phyloP scores from a whole-genome alignment of 2,113 vertebrate genomes.

The Xenopus laevis region DNA sequence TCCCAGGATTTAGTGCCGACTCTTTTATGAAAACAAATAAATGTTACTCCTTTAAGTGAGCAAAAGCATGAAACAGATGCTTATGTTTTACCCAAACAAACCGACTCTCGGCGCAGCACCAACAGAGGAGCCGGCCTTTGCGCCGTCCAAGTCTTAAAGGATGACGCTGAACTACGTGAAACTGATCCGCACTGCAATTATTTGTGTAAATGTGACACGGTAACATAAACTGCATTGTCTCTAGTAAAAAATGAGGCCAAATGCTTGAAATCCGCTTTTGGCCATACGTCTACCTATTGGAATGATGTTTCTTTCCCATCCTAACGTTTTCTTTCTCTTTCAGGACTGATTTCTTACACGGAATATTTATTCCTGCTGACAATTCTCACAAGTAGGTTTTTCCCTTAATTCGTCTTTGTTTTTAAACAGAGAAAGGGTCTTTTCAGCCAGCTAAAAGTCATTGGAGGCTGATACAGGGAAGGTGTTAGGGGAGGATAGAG shows the following conservation, averaged over 20 bases:
- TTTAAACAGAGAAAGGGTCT: too few relatives aligned
- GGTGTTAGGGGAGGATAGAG: too few relatives aligned
- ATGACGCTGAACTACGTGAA: conserved; percentile 32
- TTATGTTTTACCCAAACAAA: conserved; percentile 37
- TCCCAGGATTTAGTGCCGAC: conserved; percentile 48
- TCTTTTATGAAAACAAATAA: conserved; percentile 55
- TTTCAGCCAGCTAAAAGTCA: too few relatives aligned
- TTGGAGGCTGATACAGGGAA: too few relatives aligned
- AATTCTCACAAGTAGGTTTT: conserved; percentile 91
- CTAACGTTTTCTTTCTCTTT: conserved; percentile 45
- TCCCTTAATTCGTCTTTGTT: background rate
- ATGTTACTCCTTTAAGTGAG: conserved; percentile 52
- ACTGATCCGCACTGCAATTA: conserved; percentile 17
- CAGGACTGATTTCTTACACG: conserved; percentile 93
- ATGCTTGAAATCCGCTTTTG: conserved; percentile 12
- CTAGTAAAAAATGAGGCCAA: conserved; percentile 23
- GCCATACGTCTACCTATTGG: background rate
- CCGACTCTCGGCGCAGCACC: conserved; percentile 44
- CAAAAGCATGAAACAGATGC: conserved; percentile 40
- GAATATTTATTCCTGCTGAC: conserved; percentile 96
- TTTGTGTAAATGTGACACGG: conserved; percentile 37
- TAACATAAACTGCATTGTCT: conserved; percentile 36
- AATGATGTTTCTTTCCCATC: background rate
- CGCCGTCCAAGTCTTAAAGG: conserved; percentile 18
- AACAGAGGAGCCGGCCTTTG: conserved; percentile 43